Conservation (phyloP, 2,888 invertebrate species). For the Hemithea aestivaria region DNA sequence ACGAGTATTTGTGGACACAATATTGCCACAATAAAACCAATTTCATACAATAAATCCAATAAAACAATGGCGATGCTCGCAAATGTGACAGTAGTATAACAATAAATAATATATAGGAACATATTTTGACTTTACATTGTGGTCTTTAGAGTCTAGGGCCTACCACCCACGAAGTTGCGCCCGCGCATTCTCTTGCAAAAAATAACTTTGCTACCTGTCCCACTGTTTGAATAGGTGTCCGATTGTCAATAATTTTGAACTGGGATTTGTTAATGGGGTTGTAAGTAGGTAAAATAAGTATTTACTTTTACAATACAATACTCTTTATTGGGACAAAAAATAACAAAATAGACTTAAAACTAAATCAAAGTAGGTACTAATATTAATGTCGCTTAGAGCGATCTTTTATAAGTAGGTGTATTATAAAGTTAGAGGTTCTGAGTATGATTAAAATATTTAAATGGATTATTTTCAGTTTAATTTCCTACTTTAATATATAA, state of each 20-base stretch:
- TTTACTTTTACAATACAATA: neutral
- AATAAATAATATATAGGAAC: slow-evolving; percentile 46
- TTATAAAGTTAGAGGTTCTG: too few species aligned
- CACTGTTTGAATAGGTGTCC: slow-evolving; percentile 32
- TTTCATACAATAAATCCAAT: slow-evolving; percentile 6
- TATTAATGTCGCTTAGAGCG: too few species aligned
- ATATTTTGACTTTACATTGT: slow-evolving; percentile 39
- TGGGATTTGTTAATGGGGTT: slow-evolving; percentile 21
- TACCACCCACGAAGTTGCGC: slow-evolving; percentile 46
- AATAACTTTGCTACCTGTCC: slow-evolving; percentile 36
- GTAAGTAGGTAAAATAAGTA: neutral
- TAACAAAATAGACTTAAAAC: too few species aligned
- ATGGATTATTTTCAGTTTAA: too few species aligned
- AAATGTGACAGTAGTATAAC: slow-evolving; percentile 41
- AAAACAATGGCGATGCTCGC: slow-evolving; percentile 18
- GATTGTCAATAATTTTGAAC: slow-evolving; percentile 28
- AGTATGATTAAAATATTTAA: too few species aligned
- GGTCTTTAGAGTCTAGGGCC: slow-evolving; percentile 18
- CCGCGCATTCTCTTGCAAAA: slow-evolving; percentile 40
- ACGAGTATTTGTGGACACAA: too few species aligned
- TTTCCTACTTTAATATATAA: too few species aligned
- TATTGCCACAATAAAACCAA: too few species aligned
- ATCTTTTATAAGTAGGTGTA: too few species aligned
- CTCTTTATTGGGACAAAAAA: too few species aligned
- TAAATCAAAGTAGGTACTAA: too few species aligned